Evolutionary conservation across 2,888 invertebrate genomes (phyloP), one percentile per base, ranked within the genome.

Genomic region (Athetis lepigone): DNA sequence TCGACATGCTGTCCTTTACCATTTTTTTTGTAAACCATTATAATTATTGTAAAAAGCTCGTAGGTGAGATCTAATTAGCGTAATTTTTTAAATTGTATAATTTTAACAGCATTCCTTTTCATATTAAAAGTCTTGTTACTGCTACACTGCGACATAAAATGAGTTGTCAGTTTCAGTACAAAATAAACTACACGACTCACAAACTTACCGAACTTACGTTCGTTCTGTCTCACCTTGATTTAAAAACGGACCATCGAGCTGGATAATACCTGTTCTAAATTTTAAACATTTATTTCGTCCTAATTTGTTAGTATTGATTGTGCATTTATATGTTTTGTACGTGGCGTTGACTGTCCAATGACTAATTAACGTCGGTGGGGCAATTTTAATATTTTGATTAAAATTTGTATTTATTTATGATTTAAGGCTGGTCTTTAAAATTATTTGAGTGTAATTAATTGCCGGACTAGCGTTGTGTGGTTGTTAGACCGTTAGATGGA

Each of bases 311-410:
- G 6, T 64, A 43, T 75, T 66, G 33, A 59, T 68, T 46, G 64
- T 78, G 70, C 66, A 74, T 69, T 70, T 70, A 65, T 70, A 62
- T 70, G 25, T 66, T 66, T 50, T 57, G 27, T 54, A 52, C 18
- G 25, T 58, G 29, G 36, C 16, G 8, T 37, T 18, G 13, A 39
- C 39, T 57, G 40, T 66, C 55, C 33, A 60, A 54, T 29, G 5
- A 29, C 36, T 54, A 49, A 19, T 27, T 23, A 25, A 45, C 43
- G 43, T 18, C 7, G 8, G 13, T 19, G 1, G 19, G 55, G 29
- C 21, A 45, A 13, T 36, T 52, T n/a, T 5, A 6, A 21, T 45
- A 50, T 50, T 60, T 50, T 51, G 36, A 33, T 6, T 19, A 25
- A 37, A 23, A 43, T n/a, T n/a, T n/a, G n/a, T 29, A 8, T 43